These are phyloP conservation scores for Trachelus stipa DNA, from an alignment of 2,888 invertebrate genomes.

Conservation along the genomic window DNA sequence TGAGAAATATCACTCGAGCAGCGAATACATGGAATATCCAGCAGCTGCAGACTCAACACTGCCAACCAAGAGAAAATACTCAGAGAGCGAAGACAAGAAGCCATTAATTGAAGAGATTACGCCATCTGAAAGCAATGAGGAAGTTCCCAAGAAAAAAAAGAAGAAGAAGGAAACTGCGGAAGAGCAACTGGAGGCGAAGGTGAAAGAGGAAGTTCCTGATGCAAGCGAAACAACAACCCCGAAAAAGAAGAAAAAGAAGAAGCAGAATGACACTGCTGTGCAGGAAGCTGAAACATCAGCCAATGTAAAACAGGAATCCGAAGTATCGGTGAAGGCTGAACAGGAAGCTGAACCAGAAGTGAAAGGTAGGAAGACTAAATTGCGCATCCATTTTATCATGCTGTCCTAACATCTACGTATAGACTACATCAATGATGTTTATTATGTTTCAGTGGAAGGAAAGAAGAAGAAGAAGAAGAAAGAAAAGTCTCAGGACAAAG, in stretches of 20 bases:
- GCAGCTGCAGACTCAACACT: slow-evolving; percentile 86
- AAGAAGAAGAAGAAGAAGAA: slow-evolving; percentile 43
- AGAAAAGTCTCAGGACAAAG: slow-evolving; percentile 31
- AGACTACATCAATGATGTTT: background rate
- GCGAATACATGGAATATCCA: slow-evolving; percentile 86
- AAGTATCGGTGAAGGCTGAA: slow-evolving; percentile 24
- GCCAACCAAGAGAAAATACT: slow-evolving; percentile 74
- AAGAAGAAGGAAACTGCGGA: slow-evolving; percentile 34
- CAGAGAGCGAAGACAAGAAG: slow-evolving; percentile 65
- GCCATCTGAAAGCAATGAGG: slow-evolving; percentile 28
- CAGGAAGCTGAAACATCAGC: slow-evolving; percentile 11
- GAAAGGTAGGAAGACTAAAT: slow-evolving; percentile 53
- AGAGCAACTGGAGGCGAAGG: slow-evolving; percentile 12
- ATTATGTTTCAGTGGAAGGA: slow-evolving; percentile 28
- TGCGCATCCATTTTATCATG: background rate
- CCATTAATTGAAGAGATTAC: slow-evolving; percentile 61
- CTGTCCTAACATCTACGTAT: slow-evolving; percentile 39
- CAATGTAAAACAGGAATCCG: slow-evolving; percentile 13
- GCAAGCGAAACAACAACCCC: slow-evolving; percentile 11
- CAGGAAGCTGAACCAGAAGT: slow-evolving; percentile 41
- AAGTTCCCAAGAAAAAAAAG: slow-evolving; percentile 53
- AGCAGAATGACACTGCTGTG: slow-evolving; percentile 27
- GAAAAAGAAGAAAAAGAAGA: slow-evolving; percentile 44
- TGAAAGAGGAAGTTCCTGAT: slow-evolving; percentile 15
- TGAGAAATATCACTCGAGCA: slow-evolving; percentile 87